A percentile compares a stretch with the other conserved stretches of the same genome.
phyloP scores from a whole-genome alignment of 1,140 invertebrate species.

The Ylistrum balloti region DNA sequence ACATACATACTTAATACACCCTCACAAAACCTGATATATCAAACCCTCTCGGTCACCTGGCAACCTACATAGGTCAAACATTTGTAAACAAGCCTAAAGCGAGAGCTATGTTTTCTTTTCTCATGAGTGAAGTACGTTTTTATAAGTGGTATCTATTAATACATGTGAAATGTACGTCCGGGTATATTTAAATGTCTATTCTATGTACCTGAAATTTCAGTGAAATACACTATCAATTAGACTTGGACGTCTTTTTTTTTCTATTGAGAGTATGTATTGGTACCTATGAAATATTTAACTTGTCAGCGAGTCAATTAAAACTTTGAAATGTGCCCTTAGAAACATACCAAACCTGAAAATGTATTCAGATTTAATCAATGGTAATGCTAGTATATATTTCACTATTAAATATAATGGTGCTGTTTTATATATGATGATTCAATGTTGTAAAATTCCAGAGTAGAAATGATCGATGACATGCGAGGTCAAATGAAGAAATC shows the following conservation, averaged over 20 bases:
- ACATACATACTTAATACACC: not conserved
- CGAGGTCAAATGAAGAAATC: not conserved
- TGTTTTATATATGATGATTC: not conserved
- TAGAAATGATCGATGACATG: not conserved
- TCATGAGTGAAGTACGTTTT: not conserved
- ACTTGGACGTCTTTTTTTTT: not conserved
- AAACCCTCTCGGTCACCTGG: not conserved
- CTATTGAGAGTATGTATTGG: not conserved
- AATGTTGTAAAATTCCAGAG: not conserved
- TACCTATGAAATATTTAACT: not conserved
- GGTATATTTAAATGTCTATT: not conserved
- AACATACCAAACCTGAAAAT: not conserved
- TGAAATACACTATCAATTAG: not conserved
- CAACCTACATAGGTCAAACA: not conserved
- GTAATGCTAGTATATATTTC: not conserved
- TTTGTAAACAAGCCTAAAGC: not conserved
- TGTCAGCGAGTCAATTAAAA: not conserved
- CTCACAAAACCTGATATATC: not conserved
- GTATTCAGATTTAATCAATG: not conserved
- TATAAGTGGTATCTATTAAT: not conserved
- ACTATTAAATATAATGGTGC: not conserved
- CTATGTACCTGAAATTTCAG: not conserved
- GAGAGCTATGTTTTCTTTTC: constrained; percentile 33
- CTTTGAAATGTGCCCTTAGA: not conserved
- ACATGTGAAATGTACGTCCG: constrained; percentile 21